Evolutionary conservation across 2,888 invertebrate genomes (phyloP).

Genomic region (Molorchus minor): DNA sequence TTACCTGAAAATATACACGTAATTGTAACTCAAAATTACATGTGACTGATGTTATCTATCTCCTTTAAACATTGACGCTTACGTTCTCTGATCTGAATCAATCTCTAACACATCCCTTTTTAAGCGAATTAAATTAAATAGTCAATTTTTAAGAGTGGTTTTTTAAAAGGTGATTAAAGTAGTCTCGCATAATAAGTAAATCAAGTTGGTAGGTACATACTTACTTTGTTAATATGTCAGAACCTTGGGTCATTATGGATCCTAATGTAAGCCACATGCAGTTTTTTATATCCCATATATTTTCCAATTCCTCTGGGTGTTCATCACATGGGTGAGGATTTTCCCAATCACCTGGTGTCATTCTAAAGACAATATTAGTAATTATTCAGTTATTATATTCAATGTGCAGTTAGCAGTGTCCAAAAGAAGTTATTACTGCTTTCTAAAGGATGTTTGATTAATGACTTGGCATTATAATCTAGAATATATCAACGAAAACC

Average conservation of each 20-base stretch:
- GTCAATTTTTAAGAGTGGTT: too few relatives aligned
- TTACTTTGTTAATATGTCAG: slow-evolving; percentile 91
- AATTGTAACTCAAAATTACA: too few relatives aligned
- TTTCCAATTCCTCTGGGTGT: slow-evolving; percentile 88
- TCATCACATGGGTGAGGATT: slow-evolving; percentile 92
- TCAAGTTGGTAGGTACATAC: slow-evolving; percentile 14
- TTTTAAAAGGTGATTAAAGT: too few relatives aligned
- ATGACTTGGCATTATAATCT: too few relatives aligned
- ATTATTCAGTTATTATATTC: background rate
- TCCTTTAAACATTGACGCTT: too few relatives aligned
- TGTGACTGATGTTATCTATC: too few relatives aligned
- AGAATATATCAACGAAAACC: too few relatives aligned
- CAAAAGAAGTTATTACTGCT: background rate
- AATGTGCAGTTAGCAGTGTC: background rate
- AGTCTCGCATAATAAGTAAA: background rate
- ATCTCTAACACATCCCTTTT: too few relatives aligned
- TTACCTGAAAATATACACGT: too few relatives aligned
- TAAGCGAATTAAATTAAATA: too few relatives aligned
- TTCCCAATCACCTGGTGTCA: slow-evolving; percentile 92
- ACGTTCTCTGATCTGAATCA: too few relatives aligned
- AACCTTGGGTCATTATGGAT: slow-evolving; percentile 93
- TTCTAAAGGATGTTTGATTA: too few relatives aligned
- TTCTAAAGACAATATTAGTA: slow-evolving; percentile 64
- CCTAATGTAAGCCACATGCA: slow-evolving; percentile 94
- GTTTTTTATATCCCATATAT: slow-evolving; percentile 87